Evolutionary conservation across 2,113 vertebrate species (phyloP).

Genomic region (Antigone vipio): DNA sequence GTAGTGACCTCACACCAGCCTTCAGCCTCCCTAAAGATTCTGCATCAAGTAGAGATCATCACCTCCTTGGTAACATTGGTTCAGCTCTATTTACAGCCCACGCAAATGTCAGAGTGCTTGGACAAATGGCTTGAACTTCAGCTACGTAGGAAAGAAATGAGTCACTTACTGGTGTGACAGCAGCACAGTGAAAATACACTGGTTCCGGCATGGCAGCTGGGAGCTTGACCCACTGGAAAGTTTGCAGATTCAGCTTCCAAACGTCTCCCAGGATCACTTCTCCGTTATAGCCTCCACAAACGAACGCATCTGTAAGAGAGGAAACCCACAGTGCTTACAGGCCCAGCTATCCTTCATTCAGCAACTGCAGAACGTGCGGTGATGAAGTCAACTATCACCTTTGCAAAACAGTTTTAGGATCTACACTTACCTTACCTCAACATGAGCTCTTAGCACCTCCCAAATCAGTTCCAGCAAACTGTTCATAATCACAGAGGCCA

Average conservation of each 20-base stretch:
- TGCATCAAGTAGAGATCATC: background rate
- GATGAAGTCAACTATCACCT: rapidly evolving
- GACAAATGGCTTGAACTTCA: background rate
- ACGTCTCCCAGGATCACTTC: constrained; percentile 93
- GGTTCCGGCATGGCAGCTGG: constrained; percentile 95
- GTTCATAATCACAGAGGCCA: no score
- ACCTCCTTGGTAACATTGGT: background rate
- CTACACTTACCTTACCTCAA: rapidly evolving
- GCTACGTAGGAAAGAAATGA: background rate
- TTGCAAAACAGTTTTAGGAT: background rate
- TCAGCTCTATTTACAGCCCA: background rate
- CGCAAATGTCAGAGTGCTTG: rapidly evolving
- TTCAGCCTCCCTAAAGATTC: background rate
- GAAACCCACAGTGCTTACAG: background rate
- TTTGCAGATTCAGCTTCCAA: constrained; percentile 93
- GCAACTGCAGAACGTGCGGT: rapidly evolving
- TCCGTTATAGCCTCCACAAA: constrained; percentile 96
- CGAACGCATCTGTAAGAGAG: constrained; percentile 85
- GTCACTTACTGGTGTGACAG: constrained; percentile 91
- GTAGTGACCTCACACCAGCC: background rate
- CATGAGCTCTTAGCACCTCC: background rate
- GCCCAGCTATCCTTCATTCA: background rate
- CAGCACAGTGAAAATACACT: constrained; percentile 97
- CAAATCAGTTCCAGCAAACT: background rate
- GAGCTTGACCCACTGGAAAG: constrained; percentile 93